phyloP scores from a whole-genome alignment of 2,113 vertebrate genomes.

The Gobius niger region DNA sequence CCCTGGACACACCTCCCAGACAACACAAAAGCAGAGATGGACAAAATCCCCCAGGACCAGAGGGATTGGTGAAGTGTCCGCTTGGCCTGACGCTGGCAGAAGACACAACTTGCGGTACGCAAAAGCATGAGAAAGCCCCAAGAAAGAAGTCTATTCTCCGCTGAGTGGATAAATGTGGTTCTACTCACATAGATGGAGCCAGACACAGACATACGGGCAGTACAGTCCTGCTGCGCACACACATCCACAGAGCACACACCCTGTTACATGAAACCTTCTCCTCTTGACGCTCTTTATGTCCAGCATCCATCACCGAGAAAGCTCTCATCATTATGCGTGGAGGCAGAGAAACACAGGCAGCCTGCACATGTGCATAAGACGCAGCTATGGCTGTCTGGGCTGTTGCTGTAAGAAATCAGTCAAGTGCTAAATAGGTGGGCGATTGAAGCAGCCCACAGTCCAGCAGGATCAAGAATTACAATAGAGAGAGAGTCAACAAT shows the following conservation, averaged over 20 bases:
- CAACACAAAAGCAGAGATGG: slow-evolving; percentile 38
- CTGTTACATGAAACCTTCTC: slow-evolving; percentile 51
- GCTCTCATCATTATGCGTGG: slow-evolving; percentile 22
- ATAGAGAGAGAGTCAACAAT: slow-evolving; percentile 9
- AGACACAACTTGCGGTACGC: slow-evolving; percentile 31
- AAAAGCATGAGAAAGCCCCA: slow-evolving; percentile 31
- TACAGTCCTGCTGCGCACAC: slow-evolving; percentile 9
- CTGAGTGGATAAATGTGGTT: slow-evolving; percentile 27
- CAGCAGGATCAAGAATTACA: slow-evolving; percentile 36
- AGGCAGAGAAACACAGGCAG: slow-evolving; percentile 17
- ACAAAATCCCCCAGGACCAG: slow-evolving; percentile 35
- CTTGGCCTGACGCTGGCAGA: slow-evolving; percentile 22
- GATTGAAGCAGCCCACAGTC: slow-evolving; percentile 35
- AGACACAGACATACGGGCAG: slow-evolving; percentile 22
- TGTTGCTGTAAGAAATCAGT: slow-evolving; percentile 44
- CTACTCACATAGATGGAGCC: slow-evolving; percentile 27
- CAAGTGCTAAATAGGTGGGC: slow-evolving; percentile 49
- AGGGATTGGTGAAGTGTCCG: slow-evolving; percentile 20
- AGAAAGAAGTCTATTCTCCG: slow-evolving; percentile 26
- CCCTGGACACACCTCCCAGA: slow-evolving; percentile 55
- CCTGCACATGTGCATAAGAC: slow-evolving; percentile 43
- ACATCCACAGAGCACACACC: slow-evolving; percentile 59
- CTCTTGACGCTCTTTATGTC: slow-evolving; percentile 41
- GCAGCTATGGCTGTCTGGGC: slow-evolving; percentile 30
- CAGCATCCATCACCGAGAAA: slow-evolving; percentile 47